Evolutionary conservation across 2,888 invertebrate genomes (phyloP), one percentile per base, ranked within the genome.

Genomic region (Drosophila paracracens): DNA sequence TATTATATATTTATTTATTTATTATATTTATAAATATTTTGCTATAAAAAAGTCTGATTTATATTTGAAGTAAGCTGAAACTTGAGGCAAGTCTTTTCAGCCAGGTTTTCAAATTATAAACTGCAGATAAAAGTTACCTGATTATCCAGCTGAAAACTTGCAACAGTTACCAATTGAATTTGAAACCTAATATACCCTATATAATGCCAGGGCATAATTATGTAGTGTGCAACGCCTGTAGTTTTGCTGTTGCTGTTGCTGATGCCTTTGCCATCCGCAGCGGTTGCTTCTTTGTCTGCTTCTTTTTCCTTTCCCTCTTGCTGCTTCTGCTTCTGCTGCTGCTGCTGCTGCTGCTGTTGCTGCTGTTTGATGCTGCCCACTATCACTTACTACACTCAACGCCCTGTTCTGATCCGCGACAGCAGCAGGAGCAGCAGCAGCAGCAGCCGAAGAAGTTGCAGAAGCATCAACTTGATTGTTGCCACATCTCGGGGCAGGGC

Each of bases 341-440:
- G 21, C 21, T 21, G 21, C 53, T 52, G 40, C 62, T 43, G 57
- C 21, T 35, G 52, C 27, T 51, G 33, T 21, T 46, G 63, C 33
- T 70, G 79, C 29, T 58, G 38, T 54, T 78, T 77, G 54, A 77
- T 75, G 72, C 82, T 86, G 87, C 87, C 89, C 89, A 84, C 84
- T 90, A 84, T 84, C 84, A 90, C 84, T 86, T 84, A 90, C 84
- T 90, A 83, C 83, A 74, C 90, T 84, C 84, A 84, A 89, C 84
- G 89, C 89, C 84, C 84, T 71, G 87, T 83, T 74, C 81, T 70
- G 84, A 80, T 74, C 77, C 65, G 71, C 88, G 50, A 61, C 60
- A 61, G 54, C 69, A 40, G 65, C 67, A 36, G 53, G 52, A 57
- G 59, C 29, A 36, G 53, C 54, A 57, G 59, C 27, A n/a, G 21